Conservation (phyloP, 2,888 invertebrate genomes). For the Masnerella sp. region DNA sequence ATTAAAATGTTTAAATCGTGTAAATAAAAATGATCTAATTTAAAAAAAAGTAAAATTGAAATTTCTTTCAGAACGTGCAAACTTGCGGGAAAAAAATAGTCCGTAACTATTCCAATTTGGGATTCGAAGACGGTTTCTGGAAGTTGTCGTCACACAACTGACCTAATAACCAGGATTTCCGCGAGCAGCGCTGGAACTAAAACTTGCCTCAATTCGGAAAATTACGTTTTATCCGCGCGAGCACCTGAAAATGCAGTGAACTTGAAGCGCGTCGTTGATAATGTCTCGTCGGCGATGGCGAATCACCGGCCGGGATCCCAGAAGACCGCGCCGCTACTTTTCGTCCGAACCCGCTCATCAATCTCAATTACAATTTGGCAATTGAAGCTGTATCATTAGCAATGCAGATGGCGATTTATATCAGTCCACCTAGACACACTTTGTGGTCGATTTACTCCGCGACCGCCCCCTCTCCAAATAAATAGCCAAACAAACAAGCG, state of each 20-base stretch:
- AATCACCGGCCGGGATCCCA: background rate
- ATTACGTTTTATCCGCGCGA: constrained; percentile 3
- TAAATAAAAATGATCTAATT: too few species aligned
- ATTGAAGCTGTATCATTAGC: constrained; percentile 45
- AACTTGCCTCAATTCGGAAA: background rate
- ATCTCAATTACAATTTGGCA: constrained; percentile 53
- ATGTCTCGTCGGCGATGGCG: constrained; percentile 1
- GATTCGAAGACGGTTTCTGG: too few species aligned
- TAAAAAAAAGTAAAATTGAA: too few species aligned
- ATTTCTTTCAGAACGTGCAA: too few species aligned
- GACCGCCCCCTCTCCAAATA: background rate
- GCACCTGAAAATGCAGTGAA: background rate
- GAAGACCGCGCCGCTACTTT: constrained; percentile 12
- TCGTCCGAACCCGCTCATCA: constrained; percentile 27
- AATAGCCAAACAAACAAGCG: constrained; percentile 32
- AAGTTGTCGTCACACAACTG: background rate
- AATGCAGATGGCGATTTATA: constrained; percentile 50
- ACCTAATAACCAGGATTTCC: background rate
- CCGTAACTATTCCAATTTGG: too few species aligned
- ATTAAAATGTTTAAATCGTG: too few species aligned
- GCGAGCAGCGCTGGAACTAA: background rate
- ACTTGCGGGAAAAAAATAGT: too few species aligned
- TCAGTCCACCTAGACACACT: constrained; percentile 39
- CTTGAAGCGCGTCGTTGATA: constrained; percentile 8
- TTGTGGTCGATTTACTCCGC: constrained; percentile 42